phyloP scores from a whole-genome alignment of 2,113 vertebrate genomes.

The Rafetus swinhoei region DNA sequence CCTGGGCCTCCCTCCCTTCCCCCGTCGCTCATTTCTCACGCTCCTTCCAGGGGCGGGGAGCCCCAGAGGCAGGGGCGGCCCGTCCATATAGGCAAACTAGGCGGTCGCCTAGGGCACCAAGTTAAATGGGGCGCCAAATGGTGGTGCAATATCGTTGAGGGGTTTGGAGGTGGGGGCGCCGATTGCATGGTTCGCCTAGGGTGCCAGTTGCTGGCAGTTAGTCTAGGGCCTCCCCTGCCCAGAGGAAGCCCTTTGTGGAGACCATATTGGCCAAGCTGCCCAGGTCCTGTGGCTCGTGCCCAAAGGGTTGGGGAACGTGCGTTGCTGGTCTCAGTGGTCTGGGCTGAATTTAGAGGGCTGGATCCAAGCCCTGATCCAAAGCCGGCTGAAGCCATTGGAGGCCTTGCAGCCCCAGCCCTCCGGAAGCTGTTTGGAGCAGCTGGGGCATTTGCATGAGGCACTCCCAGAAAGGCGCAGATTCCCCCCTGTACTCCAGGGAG shows the following conservation, averaged over 20 bases:
- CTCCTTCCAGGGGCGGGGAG: not conserved
- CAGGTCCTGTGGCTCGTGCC: rapidly evolving
- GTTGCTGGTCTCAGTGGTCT: not conserved
- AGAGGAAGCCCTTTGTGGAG: not conserved
- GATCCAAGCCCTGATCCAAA: not conserved
- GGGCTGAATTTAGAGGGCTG: not conserved
- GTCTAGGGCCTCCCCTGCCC: no score
- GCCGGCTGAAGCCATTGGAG: not conserved
- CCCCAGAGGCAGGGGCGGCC: no score
- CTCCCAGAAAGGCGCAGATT: not conserved
- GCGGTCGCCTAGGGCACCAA: no score
- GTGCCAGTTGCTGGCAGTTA: no score
- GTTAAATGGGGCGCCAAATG: no score
- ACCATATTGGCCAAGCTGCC: not conserved
- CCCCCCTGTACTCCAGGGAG: no score
- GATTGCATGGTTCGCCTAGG: no score
- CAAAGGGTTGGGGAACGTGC: not conserved
- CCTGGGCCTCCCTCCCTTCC: no score
- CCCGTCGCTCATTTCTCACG: not conserved
- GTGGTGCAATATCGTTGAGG: no score
- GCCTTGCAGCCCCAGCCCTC: not conserved
- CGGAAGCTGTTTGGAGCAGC: not conserved
- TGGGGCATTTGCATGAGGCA: no score
- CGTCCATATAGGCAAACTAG: no score
- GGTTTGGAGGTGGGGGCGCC: no score